phyloP scores from a whole-genome alignment of 2,888 invertebrate species.

The Allygus modestus region DNA sequence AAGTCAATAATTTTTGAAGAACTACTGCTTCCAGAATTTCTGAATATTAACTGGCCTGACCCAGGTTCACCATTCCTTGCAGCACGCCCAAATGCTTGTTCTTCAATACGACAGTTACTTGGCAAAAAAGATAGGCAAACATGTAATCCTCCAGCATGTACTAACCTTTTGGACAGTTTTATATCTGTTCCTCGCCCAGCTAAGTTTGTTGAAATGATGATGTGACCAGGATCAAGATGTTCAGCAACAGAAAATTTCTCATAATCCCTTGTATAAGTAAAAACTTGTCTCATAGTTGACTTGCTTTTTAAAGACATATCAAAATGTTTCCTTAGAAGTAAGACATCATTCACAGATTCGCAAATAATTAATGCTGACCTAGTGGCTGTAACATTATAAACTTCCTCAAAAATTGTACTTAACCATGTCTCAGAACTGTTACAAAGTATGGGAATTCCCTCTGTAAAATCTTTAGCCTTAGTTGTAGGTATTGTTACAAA shows the following conservation, averaged over 20 bases:
- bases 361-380: conserved; percentile 72
- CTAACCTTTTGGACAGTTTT: conserved; percentile 70
- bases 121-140: conserved; percentile 74
- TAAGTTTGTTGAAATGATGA: conserved; percentile 74
- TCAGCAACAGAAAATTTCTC: conserved; percentile 56
- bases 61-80: conserved; percentile 73
- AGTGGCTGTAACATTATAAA: conserved; percentile 56
- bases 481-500: conserved; percentile 72
- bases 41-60: conserved; percentile 71
- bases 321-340: conserved; percentile 62
- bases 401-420: conserved; percentile 12
- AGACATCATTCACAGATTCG: conserved; percentile 68
- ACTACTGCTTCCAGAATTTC: not conserved
- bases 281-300: conserved; percentile 22
- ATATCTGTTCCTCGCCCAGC: conserved; percentile 74
- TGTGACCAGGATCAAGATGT: conserved; percentile 63
- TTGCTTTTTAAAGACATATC: not conserved
- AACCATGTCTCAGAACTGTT: not conserved
- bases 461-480: conserved; percentile 70
- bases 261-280: conserved; percentile 67
- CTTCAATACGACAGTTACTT: conserved; percentile 73
- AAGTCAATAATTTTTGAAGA: conserved; percentile 66
- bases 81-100: conserved; percentile 74
- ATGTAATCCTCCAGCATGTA: conserved; percentile 73
- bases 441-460: conserved; percentile 67